Conservation (phyloP, 2,888 invertebrate genomes). For the Eupeodes latifasciatus region DNA sequence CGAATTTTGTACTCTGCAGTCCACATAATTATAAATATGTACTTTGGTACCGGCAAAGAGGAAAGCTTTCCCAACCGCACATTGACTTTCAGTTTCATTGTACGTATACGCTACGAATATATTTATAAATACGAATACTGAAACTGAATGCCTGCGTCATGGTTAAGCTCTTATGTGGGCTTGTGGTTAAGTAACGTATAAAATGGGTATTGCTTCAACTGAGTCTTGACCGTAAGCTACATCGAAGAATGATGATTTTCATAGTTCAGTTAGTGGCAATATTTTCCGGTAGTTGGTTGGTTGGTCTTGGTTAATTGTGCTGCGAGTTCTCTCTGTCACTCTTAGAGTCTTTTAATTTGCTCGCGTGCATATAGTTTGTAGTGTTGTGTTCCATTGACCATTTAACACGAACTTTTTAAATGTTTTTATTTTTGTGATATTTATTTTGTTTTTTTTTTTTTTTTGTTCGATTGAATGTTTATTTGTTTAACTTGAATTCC, state of each 20-base stretch:
- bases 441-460: not conserved
- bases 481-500: no score
- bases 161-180: constrained; percentile 59
- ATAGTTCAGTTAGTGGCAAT: constrained; percentile 55
- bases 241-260: constrained; percentile 49
- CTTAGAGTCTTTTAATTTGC: not conserved
- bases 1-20: constrained; percentile 25
- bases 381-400: not conserved
- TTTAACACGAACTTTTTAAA: not conserved
- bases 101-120: not conserved
- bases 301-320: not conserved
- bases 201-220: not conserved
- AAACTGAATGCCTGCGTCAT: constrained; percentile 46
- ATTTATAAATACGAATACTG: not conserved
- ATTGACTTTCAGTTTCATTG: constrained; percentile 42
- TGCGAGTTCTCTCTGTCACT: not conserved
- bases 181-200: constrained; percentile 36
- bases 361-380: not conserved
- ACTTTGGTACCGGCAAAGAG: constrained; percentile 6
- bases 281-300: constrained; percentile 58
- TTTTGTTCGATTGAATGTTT: no score
- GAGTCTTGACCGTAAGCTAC: constrained; percentile 47
- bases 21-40: not conserved
- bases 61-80: constrained; percentile 45
- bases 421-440: not conserved